phyloP scores from a whole-genome alignment of 2,113 vertebrate species.

The Argyrosomus japonicus region DNA sequence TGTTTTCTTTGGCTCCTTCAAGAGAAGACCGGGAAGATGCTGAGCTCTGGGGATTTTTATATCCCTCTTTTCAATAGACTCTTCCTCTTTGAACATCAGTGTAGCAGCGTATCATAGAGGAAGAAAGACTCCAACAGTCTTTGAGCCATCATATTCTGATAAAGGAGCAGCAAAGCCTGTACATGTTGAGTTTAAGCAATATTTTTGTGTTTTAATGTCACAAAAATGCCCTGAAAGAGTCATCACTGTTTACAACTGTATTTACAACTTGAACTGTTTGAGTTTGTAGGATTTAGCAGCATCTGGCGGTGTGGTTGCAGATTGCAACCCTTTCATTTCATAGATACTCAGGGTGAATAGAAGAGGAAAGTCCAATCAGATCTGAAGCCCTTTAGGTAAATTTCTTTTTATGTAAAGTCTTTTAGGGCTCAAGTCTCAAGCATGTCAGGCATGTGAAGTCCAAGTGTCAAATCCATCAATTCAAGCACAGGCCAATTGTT shows the following conservation, averaged over 20 bases:
- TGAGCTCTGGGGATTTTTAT: constrained; percentile 56
- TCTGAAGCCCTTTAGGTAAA: background rate
- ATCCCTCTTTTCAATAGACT: constrained; percentile 43
- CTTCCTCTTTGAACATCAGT: constrained; percentile 12
- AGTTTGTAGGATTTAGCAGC: no score
- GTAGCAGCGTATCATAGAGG: background rate
- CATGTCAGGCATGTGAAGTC: background rate
- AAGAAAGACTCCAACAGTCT: background rate
- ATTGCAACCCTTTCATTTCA: no score
- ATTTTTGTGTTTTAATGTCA: background rate
- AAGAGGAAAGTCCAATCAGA: background rate
- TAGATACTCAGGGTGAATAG: no score
- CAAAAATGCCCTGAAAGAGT: background rate
- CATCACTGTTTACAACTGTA: background rate
- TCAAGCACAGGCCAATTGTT: background rate
- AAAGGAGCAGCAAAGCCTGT: background rate
- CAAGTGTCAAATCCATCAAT: background rate
- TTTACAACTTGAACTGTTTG: background rate
- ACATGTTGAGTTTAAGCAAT: background rate
- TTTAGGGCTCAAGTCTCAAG: background rate
- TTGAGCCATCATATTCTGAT: constrained; percentile 3
- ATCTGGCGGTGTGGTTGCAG: no score
- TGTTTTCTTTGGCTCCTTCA: constrained; percentile 46
- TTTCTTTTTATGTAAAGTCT: background rate
- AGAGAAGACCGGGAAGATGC: constrained; percentile 26